Evolutionary conservation across 1,140 invertebrate species (phyloP).

Genomic region (Thaumatotibia leucotreta): DNA sequence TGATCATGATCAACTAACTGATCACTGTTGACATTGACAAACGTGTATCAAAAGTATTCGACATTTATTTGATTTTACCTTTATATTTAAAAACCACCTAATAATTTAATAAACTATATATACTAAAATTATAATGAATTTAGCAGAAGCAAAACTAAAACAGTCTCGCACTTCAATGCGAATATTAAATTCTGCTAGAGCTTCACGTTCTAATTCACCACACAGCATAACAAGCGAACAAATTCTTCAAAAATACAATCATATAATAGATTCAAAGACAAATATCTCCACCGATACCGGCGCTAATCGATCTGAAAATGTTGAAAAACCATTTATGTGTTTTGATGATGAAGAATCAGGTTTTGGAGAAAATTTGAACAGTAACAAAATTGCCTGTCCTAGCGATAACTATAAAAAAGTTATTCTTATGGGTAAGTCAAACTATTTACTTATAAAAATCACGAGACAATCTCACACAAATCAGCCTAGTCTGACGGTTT

Average conservation of each 20-base stretch:
- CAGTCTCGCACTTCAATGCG: constrained; percentile 36
- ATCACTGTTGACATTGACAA: too few relatives aligned
- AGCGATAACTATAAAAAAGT: constrained; percentile 62
- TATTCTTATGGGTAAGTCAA: constrained; percentile 59
- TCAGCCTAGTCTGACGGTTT: too few relatives aligned
- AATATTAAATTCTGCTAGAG: constrained; percentile 33
- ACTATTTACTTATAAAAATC: too few relatives aligned
- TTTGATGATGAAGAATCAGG: constrained; percentile 63
- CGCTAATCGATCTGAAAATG: constrained; percentile 35
- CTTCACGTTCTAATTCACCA: constrained; percentile 40
- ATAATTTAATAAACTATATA: too few relatives aligned
- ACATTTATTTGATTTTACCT: too few relatives aligned
- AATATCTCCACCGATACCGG: constrained; percentile 37
- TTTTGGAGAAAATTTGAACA: constrained; percentile 60
- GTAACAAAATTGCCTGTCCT: constrained; percentile 63
- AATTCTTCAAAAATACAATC: constrained; percentile 53
- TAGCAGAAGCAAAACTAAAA: constrained; percentile 38
- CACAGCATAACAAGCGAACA: constrained; percentile 39
- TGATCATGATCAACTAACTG: too few relatives aligned
- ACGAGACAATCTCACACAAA: too few relatives aligned
- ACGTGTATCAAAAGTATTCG: too few relatives aligned
- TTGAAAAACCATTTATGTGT: constrained; percentile 60
- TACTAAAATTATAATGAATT: constrained; percentile 48
- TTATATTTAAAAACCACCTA: too few relatives aligned
- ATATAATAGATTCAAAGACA: constrained; percentile 53